Percentiles rank a stretch among this genome's conserved stretches.
These are phyloP conservation scores for Actenoides hombroni DNA, from an alignment of 2,113 vertebrate genomes.

Conservation along the genomic window DNA sequence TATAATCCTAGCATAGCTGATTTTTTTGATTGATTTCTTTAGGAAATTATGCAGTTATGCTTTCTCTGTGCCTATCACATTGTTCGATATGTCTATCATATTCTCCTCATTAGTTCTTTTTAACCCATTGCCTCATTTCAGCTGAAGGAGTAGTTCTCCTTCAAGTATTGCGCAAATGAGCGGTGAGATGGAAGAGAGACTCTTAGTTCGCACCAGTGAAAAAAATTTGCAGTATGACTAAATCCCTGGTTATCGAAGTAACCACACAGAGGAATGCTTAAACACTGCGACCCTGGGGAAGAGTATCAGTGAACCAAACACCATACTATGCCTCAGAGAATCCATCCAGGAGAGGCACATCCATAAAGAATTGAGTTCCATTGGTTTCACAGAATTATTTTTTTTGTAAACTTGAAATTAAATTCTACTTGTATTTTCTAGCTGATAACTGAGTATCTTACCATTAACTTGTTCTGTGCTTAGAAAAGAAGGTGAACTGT, in stretches of 20 bases:
- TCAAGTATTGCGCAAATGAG: background rate
- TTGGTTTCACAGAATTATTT: background rate
- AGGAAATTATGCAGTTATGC: background rate
- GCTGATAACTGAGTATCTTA: background rate
- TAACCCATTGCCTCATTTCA: background rate
- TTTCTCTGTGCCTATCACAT: background rate
- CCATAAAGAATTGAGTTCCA: background rate
- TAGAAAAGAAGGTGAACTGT: background rate
- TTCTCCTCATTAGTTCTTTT: background rate
- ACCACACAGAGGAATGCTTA: background rate
- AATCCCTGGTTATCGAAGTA: background rate
- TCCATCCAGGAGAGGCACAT: background rate
- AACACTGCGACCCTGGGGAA: background rate
- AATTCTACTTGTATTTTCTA: background rate
- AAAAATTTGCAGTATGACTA: background rate
- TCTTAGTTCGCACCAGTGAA: background rate
- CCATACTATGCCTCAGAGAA: background rate
- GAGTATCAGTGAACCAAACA: background rate
- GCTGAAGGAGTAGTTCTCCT: background rate
- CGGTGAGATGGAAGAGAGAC: background rate
- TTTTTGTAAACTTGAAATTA: background rate
- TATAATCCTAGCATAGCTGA: background rate
- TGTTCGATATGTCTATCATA: background rate
- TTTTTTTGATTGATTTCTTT: background rate
- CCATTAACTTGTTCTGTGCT: background rate